These are phyloP conservation scores for Danaus melanippus DNA, from an alignment of 1,140 invertebrate species.

Conservation along the genomic window DNA sequence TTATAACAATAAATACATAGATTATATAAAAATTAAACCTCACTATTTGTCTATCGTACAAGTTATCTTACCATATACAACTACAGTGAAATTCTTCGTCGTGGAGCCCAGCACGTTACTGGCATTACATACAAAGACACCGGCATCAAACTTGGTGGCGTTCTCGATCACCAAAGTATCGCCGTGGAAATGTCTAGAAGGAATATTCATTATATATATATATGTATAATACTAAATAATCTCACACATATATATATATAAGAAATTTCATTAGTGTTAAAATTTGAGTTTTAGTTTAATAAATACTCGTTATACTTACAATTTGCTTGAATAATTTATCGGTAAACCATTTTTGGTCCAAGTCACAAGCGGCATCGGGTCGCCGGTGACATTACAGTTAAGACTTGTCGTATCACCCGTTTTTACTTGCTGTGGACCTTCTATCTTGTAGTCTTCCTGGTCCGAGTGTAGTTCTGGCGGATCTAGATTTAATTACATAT, in stretches of 20 bases:
- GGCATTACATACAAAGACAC: conserved; percentile 48
- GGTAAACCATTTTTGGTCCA: conserved; percentile 53
- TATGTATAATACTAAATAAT: no score
- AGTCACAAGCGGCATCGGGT: conserved; percentile 45
- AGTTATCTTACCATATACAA: conserved; percentile 46
- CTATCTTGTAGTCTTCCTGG: conserved; percentile 10
- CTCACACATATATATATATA: neutral
- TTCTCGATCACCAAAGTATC: conserved; percentile 44
- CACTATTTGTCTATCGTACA: neutral
- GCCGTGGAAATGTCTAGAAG: conserved; percentile 36
- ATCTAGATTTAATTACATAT: conserved; percentile 27
- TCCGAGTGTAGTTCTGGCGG: conserved; percentile 32
- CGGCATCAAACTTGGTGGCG: conserved; percentile 37
- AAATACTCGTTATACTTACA: conserved; percentile 35
- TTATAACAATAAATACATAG: no score
- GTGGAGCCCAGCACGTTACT: conserved; percentile 41
- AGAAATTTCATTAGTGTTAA: neutral
- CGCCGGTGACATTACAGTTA: conserved; percentile 41
- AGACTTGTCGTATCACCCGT: conserved; percentile 33
- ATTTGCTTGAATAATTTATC: conserved; percentile 37
- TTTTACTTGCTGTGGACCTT: conserved; percentile 26
- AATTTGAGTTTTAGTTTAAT: neutral
- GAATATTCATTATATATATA: no score
- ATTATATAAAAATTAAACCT: no score
- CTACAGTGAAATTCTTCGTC: conserved; percentile 42